Evolutionary conservation across 2,113 vertebrate species (phyloP).

Genomic region (Channa maculata): DNA sequence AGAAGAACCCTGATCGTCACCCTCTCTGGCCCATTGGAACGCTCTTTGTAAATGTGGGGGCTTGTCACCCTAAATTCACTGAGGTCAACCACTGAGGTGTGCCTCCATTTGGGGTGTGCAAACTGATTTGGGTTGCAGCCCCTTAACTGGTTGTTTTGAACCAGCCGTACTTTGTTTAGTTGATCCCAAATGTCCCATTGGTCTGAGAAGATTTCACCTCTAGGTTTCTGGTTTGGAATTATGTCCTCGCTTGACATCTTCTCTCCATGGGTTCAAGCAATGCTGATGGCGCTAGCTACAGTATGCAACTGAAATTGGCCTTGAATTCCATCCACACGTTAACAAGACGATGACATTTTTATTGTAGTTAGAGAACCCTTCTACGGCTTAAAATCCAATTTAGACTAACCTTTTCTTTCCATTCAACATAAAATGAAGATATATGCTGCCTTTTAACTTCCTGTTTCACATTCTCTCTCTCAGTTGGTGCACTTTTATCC

Average conservation of each 20-base stretch:
- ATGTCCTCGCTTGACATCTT: background rate
- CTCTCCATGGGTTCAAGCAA: conserved; percentile 27
- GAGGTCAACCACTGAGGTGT: conserved; percentile 35
- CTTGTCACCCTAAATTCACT: conserved; percentile 40
- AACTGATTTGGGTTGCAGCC: conserved; percentile 53
- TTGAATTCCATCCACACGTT: conserved; percentile 15
- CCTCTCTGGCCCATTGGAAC: conserved; percentile 16
- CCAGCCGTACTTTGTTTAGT: conserved; percentile 50
- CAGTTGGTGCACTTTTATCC: conserved; percentile 32
- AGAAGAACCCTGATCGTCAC: conserved; percentile 17
- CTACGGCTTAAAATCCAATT: background rate
- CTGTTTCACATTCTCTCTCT: conserved; percentile 6
- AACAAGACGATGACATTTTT: background rate
- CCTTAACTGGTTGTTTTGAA: no score
- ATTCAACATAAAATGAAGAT: background rate
- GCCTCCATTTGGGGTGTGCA: conserved; percentile 22
- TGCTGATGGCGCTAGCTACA: conserved; percentile 39
- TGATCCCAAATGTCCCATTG: conserved; percentile 66
- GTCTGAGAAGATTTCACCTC: conserved; percentile 63
- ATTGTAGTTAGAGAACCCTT: background rate
- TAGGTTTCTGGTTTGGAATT: conserved; percentile 62
- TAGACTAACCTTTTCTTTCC: background rate
- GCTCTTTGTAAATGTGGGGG: conserved; percentile 35
- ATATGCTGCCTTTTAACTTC: conserved; percentile 3
- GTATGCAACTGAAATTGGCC: conserved; percentile 2